Percentiles rank a stretch among this genome's conserved stretches.
phyloP scores from a whole-genome alignment of 2,888 invertebrate genomes.

The Tenthredo notha region DNA sequence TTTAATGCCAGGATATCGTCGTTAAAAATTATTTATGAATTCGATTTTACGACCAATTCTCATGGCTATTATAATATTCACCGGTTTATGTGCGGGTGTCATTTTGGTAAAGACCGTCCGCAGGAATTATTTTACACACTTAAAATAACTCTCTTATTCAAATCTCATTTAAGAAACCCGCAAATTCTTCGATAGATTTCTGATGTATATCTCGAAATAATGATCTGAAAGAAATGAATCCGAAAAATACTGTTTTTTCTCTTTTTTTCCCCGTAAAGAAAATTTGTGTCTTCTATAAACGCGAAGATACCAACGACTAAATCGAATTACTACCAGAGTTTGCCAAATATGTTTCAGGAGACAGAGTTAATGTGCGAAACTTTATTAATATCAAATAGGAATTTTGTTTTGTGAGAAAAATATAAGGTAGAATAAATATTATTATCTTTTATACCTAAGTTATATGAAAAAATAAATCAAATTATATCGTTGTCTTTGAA shows the following conservation, averaged over 20 bases:
- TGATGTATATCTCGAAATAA: too few relatives aligned
- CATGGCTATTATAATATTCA: not conserved
- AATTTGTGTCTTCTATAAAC: not conserved
- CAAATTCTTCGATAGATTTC: too few relatives aligned
- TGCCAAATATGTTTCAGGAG: not conserved
- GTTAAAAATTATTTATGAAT: not conserved
- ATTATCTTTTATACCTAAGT: not conserved
- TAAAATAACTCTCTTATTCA: too few relatives aligned
- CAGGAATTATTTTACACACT: too few relatives aligned
- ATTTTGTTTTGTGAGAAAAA: not conserved
- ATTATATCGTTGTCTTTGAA: not conserved
- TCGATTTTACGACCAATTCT: not conserved
- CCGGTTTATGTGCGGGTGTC: too few relatives aligned
- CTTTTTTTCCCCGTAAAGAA: not conserved
- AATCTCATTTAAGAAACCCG: too few relatives aligned
- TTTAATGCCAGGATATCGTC: not conserved
- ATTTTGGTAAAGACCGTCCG: too few relatives aligned
- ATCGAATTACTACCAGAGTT: not conserved
- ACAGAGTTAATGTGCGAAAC: not conserved
- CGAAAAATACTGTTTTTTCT: too few relatives aligned
- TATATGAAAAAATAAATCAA: not conserved
- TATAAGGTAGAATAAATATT: not conserved
- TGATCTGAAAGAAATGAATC: too few relatives aligned
- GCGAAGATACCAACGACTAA: not conserved
- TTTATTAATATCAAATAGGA: not conserved